Conservation (phyloP, 2,888 invertebrate species). For the Baccha elongata region DNA sequence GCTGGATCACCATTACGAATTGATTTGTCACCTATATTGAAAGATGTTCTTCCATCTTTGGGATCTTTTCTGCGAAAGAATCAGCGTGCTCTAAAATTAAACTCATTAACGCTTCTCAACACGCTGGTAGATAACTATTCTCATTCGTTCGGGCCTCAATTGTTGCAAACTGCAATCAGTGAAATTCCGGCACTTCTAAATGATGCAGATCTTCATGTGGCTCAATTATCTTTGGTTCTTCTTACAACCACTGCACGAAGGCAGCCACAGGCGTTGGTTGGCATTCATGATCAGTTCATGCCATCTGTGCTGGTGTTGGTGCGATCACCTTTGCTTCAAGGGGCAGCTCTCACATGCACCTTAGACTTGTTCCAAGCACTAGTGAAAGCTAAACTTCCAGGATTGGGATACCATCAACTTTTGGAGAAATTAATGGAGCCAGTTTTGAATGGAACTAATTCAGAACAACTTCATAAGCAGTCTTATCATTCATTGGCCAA, state of each 20-base stretch:
- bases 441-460: conserved; percentile 83
- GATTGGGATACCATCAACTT: conserved; percentile 91
- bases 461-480: conserved; percentile 86
- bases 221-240: conserved; percentile 93
- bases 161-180: conserved; percentile 88
- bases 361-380: conserved; percentile 96
- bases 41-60: conserved; percentile 94
- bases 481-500: conserved; percentile 98
- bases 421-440: conserved; percentile 90
- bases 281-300: conserved; percentile 89
- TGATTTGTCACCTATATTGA: conserved; percentile 91
- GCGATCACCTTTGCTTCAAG: conserved; percentile 93
- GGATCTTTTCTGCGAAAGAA: conserved; percentile 98
- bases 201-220: conserved; percentile 98
- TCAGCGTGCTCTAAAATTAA: conserved; percentile 95
- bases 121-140: conserved; percentile 95
- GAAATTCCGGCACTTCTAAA: conserved; percentile 95
- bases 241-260: conserved; percentile 91
- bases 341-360: conserved; percentile 95
- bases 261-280: conserved; percentile 90
- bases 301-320: conserved; percentile 93
- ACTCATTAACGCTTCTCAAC: conserved; percentile 94
- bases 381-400: conserved; percentile 91
- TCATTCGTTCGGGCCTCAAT: conserved; percentile 85
- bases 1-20: conserved; percentile 94